phyloP scores from a whole-genome alignment of 2,888 invertebrate species.

The Schizotus pectinicornis region DNA sequence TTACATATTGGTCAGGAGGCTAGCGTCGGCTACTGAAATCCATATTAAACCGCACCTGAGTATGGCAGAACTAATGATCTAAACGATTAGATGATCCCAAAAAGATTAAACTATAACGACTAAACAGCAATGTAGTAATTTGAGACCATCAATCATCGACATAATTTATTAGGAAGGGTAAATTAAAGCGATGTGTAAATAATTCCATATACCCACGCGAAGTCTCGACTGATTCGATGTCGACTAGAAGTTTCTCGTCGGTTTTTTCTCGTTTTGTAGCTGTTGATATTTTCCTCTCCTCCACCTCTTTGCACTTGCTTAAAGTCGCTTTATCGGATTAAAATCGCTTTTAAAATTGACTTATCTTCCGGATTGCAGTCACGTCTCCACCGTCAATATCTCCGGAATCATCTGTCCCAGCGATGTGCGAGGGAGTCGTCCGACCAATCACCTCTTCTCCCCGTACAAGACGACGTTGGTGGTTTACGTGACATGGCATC shows the following conservation, averaged over 20 bases:
- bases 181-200: not conserved
- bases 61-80: not conserved
- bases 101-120: slow-evolving; percentile 5
- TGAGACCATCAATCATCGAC: not conserved
- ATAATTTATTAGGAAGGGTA: slow-evolving; percentile 4
- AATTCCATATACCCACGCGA: not conserved
- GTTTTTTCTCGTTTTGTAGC: too few species aligned
- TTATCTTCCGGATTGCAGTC: too few species aligned
- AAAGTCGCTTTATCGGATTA: too few species aligned
- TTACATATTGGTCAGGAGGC: too few species aligned
- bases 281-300: too few species aligned
- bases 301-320: too few species aligned
- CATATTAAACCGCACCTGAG: not conserved
- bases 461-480: slow-evolving; percentile 31
- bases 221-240: too few species aligned
- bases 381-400: too few species aligned
- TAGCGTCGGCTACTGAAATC: not conserved
- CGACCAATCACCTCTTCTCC: slow-evolving; percentile 16
- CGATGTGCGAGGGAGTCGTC: slow-evolving; percentile 11
- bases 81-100: not conserved
- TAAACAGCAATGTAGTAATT: slow-evolving; percentile 5
- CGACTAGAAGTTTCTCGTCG: too few species aligned
- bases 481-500: slow-evolving; percentile 46
- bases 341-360: too few species aligned
- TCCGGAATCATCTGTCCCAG: slow-evolving; percentile 4